phyloP scores from a whole-genome alignment of 2,797 vertebrate species.

The Trematomus bernacchii region DNA sequence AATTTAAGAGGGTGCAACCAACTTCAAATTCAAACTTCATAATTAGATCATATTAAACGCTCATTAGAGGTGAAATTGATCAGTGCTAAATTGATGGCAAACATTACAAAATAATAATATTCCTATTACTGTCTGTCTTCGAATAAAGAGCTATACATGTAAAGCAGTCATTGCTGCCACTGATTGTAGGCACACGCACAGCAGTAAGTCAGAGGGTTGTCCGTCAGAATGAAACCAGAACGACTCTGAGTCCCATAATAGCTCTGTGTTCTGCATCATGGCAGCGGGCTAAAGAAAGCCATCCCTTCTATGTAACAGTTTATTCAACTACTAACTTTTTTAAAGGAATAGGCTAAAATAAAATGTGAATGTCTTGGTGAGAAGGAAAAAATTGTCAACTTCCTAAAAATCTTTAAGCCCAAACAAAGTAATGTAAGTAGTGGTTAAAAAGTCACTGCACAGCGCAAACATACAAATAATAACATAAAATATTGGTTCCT shows the following conservation, averaged over 20 bases:
- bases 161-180: neutral
- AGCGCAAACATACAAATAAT: constrained; percentile 15
- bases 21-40: too few relatives aligned
- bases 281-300: neutral
- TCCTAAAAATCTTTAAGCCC: neutral
- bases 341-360: neutral
- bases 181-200: neutral
- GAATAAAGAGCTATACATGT: neutral
- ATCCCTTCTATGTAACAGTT: neutral
- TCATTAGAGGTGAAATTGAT: too few relatives aligned
- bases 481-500: constrained; percentile 30
- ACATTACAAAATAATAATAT: too few relatives aligned
- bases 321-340: neutral
- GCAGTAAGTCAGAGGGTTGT: neutral
- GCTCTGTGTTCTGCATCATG: neutral
- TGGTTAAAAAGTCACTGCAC: constrained; percentile 13
- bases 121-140: too few relatives aligned
- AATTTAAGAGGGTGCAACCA: too few relatives aligned
- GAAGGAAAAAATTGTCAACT: neutral
- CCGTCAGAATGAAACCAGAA: neutral
- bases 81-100: too few relatives aligned
- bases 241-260: neutral
- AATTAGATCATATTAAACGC: too few relatives aligned
- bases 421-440: neutral
- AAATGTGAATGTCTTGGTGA: neutral